Evolutionary conservation across 2,113 vertebrate genomes (phyloP), one percentile per base, ranked within the genome.

Genomic region (Scomber japonicus): DNA sequence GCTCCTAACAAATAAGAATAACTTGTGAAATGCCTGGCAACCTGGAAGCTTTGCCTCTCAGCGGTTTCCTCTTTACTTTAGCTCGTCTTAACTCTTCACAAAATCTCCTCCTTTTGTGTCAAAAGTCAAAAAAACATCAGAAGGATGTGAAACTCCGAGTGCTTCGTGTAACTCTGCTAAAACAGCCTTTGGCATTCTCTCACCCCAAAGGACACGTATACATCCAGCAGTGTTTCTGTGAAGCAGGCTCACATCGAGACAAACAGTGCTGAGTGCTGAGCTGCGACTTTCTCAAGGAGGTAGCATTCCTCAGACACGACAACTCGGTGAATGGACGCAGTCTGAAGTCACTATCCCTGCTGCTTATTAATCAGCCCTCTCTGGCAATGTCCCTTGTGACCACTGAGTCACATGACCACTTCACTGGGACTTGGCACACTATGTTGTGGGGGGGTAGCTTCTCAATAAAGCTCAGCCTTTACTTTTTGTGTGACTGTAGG

Each of bases 231-330:
- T 66, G 24, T 80, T 74, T 86, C 62, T 63, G 59, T 71, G 16
- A 66, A 65, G 49, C 53, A 67, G 45, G 45, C 50, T 69, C 44
- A 61, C 15, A 75, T 49, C 75, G 75, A 91, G 64, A 75, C 44
- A 45, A 74, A 66, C 40, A 31, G 79, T 40, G 40, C 27, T 17
- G 66, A 71, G 60, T 48, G 71, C 21, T 21, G 16, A 64, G 64
- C 68, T 60, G 71, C 24, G 63, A 60, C 71, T 65, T 68, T 87
- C 67, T 83, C 63, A 60, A 77, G 71, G 56, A 77, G 82, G 75
- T 83, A 56, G 60, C 83, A 88, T 90, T 93, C 90, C 77, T 88
- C 73, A 44, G 63, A 89, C 85, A 16, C 60, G 40, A 87, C 88
- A 84, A 83, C 85, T 56, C 65, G 75, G 73, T 88, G 90, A 92